Percentiles rank a stretch among this genome's conserved stretches.
phyloP scores from a whole-genome alignment of 2,888 invertebrate species.

The Caenorhabditis sulstoni region DNA sequence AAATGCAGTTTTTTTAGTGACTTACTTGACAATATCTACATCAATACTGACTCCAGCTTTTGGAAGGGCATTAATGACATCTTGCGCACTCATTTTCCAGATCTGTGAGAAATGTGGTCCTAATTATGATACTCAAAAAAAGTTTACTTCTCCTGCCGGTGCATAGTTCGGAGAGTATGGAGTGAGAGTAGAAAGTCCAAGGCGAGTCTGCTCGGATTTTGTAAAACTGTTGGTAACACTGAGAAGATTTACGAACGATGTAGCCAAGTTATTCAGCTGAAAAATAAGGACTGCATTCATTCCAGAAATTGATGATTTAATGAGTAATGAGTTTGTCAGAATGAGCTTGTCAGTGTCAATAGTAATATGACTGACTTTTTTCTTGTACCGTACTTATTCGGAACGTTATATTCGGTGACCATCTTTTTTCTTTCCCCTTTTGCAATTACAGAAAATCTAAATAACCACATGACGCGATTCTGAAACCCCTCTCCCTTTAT shows the following conservation, averaged over 20 bases:
- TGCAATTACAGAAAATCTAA: too few relatives aligned
- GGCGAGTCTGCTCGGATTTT: slow-evolving; percentile 13
- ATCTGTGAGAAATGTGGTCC: slow-evolving; percentile 7
- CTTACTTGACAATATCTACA: slow-evolving; percentile 18
- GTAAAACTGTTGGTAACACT: slow-evolving; percentile 10
- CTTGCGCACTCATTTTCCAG: slow-evolving; percentile 25
- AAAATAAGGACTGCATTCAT: too few relatives aligned
- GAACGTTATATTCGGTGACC: too few relatives aligned
- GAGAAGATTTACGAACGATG: slow-evolving; percentile 24
- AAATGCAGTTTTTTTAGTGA: not conserved
- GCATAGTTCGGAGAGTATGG: slow-evolving; percentile 37
- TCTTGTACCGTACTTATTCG: too few relatives aligned
- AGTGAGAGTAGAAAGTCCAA: slow-evolving; percentile 36
- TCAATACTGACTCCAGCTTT: slow-evolving; percentile 25
- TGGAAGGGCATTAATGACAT: slow-evolving; percentile 17
- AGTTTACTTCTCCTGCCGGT: slow-evolving; percentile 35
- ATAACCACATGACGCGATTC: too few relatives aligned
- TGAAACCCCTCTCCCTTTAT: too few relatives aligned
- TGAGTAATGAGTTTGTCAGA: too few relatives aligned
- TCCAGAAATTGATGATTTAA: too few relatives aligned
- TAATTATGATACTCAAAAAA: too few relatives aligned
- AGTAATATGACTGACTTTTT: too few relatives aligned
- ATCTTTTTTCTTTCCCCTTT: too few relatives aligned
- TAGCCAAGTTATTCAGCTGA: slow-evolving; percentile 19
- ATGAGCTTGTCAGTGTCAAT: too few relatives aligned